A percentile compares a stretch with the other conserved stretches of the same genome.
Evolutionary conservation across 2,797 vertebrate genomes (phyloP).

Genomic region (Mastacembelus armatus): DNA sequence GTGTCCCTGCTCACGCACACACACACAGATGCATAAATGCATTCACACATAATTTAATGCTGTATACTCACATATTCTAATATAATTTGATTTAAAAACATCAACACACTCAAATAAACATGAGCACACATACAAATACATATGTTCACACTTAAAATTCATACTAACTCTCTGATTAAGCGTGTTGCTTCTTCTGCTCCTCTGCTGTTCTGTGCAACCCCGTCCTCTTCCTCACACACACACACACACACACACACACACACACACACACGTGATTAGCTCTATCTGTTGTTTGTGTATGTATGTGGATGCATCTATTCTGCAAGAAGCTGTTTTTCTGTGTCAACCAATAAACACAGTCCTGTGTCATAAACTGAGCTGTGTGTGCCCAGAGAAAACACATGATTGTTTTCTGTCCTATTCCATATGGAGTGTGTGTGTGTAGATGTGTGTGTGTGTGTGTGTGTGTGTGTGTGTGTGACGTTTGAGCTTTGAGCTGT

Average conservation of each 20-base stretch:
- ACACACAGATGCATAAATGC: constrained; percentile 16
- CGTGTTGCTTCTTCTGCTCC: constrained; percentile 23
- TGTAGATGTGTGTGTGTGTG: no score
- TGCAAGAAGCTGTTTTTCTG: constrained; percentile 4
- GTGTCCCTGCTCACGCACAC: constrained; percentile 42
- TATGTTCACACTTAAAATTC: background rate
- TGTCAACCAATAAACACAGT: background rate
- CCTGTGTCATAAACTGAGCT: constrained; percentile 2
- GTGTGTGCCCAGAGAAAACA: background rate
- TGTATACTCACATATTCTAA: constrained; percentile 36
- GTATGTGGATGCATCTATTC: background rate
- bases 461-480: constrained; percentile 16
- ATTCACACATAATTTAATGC: constrained; percentile 33
- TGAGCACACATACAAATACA: constrained; percentile 23
- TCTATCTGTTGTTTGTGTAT: constrained; percentile 13
- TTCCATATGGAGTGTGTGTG: no score
- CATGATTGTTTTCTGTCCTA: no score
- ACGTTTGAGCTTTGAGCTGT: constrained; percentile 19
- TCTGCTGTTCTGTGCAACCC: constrained; percentile 5
- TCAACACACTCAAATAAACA: constrained; percentile 25
- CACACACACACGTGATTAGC: constrained; percentile 35
- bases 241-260: constrained; percentile 17
- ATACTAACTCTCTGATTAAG: constrained; percentile 6
- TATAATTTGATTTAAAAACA: constrained; percentile 26
- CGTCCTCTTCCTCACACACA: background rate